phyloP scores from a whole-genome alignment of 2,113 vertebrate species.

The Sorex araneus region DNA sequence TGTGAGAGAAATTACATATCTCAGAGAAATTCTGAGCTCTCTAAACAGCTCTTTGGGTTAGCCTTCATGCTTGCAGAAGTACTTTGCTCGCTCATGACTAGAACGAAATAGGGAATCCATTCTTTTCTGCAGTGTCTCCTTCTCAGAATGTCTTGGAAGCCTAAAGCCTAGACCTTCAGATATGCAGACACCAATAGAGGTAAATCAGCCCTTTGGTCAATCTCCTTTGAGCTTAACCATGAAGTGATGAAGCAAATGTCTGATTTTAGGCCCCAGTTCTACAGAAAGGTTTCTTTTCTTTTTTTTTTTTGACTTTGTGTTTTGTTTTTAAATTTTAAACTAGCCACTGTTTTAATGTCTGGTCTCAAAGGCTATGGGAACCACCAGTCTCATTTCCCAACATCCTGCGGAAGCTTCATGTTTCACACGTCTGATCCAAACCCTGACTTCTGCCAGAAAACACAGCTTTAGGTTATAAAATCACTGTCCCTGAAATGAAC shows the following conservation, averaged over 20 bases:
- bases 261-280: not conserved
- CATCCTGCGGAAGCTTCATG: constrained; percentile 58
- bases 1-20: constrained; percentile 10
- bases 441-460: constrained; percentile 79
- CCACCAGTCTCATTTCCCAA: constrained; percentile 44
- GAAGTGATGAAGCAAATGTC: not conserved
- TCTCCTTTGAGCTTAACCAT: not conserved
- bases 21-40: not conserved
- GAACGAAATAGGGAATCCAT: not conserved
- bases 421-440: constrained; percentile 59
- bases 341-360: not conserved
- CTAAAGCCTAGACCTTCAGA: not conserved
- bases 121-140: not conserved
- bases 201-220: not conserved
- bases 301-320: not conserved
- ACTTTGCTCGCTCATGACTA: not conserved
- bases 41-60: not conserved
- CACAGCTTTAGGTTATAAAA: constrained; percentile 85
- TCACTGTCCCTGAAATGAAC: constrained; percentile 74
- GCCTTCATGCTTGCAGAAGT: not conserved
- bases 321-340: not conserved
- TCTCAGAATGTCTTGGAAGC: not conserved
- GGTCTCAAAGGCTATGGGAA: constrained; percentile 33
- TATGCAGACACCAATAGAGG: not conserved
- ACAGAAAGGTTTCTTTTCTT: not conserved